Base-by-base conservation (phyloP, 2,888 invertebrate genomes). In the Diarsia rubi region DNA sequence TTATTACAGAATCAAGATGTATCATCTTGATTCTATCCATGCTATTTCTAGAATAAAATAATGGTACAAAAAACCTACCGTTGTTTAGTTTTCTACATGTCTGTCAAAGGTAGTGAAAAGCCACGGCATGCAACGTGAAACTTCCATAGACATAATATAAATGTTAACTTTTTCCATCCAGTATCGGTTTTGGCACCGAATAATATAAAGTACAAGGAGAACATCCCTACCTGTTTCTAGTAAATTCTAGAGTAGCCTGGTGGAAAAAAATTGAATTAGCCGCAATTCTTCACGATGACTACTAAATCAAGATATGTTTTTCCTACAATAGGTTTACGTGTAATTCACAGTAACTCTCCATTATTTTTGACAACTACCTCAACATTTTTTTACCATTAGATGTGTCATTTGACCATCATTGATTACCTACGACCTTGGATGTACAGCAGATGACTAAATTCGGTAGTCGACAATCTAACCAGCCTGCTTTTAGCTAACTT, bases 371-470 rank as follows among this genome's bases (percentile, higher is more conserved):
- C 60, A 44, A 49, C 8, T n/a, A 54, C 27, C 3, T 63, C 49
- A 59, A 73, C 66, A 37, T 66, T 59, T 60, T 78, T 79, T 47
- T 24, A 60, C 24, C 67, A 80, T 62, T 49, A 54, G 54, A 65
- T 54, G 81, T 82, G 71, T 62, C 68, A 74, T 79, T 82, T 24
- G 24, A 16, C n/a, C 72, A 75, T 64, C 68, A 66, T 64, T 19
- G 64, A 67, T 64, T 59, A 75, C 67, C 57, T 69, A 2, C 21
- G 73, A 59, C 80, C 82, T 83, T 73, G 70, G 6, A 8, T n/a
- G 69, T 37, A 16, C 27, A 37, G 45, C 21, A 31, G 78, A 49
- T 73, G 69, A 47, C 62, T 45, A 49, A 72, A 60, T 60, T 59
- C 47, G 65, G 70, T 42, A 78, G 79, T 52, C 31, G 14, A 24